Evolutionary conservation across 2,113 vertebrate genomes (phyloP).

Genomic region (Grus americana): DNA sequence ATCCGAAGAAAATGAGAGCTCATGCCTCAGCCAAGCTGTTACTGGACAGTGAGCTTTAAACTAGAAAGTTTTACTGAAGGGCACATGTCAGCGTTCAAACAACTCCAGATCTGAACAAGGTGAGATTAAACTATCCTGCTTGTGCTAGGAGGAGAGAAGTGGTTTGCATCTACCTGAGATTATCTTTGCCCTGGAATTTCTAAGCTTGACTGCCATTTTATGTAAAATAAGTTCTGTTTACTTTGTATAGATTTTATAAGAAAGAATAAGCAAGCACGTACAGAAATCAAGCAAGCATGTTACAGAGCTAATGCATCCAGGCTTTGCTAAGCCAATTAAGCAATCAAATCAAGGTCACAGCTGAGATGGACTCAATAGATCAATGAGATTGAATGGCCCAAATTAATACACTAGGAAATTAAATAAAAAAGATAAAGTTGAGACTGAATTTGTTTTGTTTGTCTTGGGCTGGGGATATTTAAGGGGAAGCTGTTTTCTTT

Average conservation of each 20-base stretch:
- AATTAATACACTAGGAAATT: conserved; percentile 48
- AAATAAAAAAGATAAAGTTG: conserved; percentile 25
- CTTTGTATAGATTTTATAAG: background rate
- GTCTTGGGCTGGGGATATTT: background rate
- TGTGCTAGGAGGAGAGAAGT: background rate
- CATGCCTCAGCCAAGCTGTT: background rate
- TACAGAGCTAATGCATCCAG: background rate
- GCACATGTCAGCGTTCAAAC: fast-evolving
- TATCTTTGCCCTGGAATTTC: background rate
- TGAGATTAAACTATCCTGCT: background rate
- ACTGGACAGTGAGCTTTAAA: background rate
- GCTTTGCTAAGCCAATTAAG: conserved; percentile 50
- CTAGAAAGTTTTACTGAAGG: background rate
- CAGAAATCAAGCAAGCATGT: background rate
- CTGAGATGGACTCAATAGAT: conserved; percentile 30
- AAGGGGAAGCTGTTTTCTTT: background rate
- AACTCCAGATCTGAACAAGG: background rate
- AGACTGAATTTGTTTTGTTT: background rate
- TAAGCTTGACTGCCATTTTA: background rate
- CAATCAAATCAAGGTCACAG: conserved; percentile 35
- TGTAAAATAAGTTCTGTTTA: background rate
- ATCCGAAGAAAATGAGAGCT: background rate
- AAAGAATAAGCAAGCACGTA: background rate
- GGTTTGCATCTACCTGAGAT: background rate
- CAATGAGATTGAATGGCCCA: background rate